These are phyloP conservation scores for Mellivora capensis DNA, from an alignment of 2,113 vertebrate genomes.

Conservation along the genomic window DNA sequence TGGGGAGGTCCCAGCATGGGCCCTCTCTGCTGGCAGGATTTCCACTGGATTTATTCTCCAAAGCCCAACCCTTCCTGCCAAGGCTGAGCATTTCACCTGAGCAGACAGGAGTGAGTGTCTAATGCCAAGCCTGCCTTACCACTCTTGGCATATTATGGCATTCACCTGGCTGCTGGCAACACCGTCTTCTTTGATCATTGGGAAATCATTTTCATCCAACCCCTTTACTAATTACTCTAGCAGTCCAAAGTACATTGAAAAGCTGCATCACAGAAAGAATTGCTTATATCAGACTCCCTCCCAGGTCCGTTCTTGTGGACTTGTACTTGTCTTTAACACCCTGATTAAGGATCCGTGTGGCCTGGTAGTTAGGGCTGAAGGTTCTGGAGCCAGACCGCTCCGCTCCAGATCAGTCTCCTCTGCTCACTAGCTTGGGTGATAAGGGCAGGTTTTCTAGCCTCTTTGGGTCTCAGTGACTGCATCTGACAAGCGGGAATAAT, in stretches of 20 bases:
- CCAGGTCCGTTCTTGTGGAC: neutral
- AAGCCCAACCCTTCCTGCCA: neutral
- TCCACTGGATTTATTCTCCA: neutral
- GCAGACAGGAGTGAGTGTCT: neutral
- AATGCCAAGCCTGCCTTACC: neutral
- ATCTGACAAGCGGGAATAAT: neutral
- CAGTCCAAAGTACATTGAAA: neutral
- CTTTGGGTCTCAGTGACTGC: neutral
- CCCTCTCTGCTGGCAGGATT: neutral
- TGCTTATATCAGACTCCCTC: neutral
- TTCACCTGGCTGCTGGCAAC: neutral
- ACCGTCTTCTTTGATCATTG: neutral
- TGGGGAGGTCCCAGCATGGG: neutral
- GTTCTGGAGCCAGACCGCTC: neutral
- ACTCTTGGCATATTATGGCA: neutral
- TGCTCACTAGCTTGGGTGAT: neutral
- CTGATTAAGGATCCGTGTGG: neutral
- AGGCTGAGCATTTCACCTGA: neutral
- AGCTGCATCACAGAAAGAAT: neutral
- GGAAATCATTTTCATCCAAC: slow-evolving; percentile 18
- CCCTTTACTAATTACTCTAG: neutral
- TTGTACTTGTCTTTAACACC: neutral
- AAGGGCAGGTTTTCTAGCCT: neutral
- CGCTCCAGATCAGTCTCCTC: neutral
- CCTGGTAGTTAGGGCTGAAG: neutral